These are phyloP conservation scores for Cyprinodon diabolis DNA, from an alignment of 2,797 vertebrate genomes.

Conservation along the genomic window DNA sequence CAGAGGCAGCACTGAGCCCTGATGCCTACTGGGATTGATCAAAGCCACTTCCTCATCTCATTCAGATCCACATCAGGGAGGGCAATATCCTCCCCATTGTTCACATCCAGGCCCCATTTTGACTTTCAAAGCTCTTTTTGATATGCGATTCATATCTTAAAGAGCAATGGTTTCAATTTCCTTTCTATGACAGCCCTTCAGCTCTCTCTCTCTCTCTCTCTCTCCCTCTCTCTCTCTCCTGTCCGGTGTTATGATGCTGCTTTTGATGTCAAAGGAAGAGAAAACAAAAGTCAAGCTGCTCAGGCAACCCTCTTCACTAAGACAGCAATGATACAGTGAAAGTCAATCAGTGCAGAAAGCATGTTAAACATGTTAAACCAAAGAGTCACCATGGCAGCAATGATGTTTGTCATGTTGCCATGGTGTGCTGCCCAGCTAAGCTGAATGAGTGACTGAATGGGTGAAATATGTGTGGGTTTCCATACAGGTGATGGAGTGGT, in stretches of 20 bases:
- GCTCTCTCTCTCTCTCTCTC: constrained; percentile 25
- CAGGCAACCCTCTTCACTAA: constrained; percentile 17
- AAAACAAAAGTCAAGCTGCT: constrained; percentile 28
- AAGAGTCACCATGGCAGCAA: constrained; percentile 55
- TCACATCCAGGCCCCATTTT: constrained; percentile 27
- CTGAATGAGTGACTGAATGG: constrained; percentile 41
- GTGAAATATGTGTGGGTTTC: constrained; percentile 36
- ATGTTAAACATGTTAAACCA: constrained; percentile 44
- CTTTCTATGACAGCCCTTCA: constrained; percentile 20
- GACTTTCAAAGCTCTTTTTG: constrained; percentile 49
- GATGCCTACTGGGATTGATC: constrained; percentile 39
- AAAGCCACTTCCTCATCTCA: constrained; percentile 39
- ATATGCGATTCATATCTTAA: constrained; percentile 31
- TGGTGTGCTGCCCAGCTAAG: constrained; percentile 55
- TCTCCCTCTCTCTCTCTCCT: constrained; percentile 22
- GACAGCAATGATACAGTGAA: constrained; percentile 44
- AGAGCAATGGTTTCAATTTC: constrained; percentile 43
- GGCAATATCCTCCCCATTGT: constrained; percentile 40
- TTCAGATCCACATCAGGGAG: constrained; percentile 38
- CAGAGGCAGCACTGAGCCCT: constrained; percentile 33
- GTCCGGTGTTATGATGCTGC: constrained; percentile 21
- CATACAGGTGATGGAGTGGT: constrained; percentile 3
- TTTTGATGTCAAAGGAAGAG: constrained; percentile 49
- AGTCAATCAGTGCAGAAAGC: constrained; percentile 44
- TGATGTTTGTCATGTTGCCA: constrained; percentile 58